Conservation (phyloP, 2,797 vertebrate genomes). For the Todus mexicanus region DNA sequence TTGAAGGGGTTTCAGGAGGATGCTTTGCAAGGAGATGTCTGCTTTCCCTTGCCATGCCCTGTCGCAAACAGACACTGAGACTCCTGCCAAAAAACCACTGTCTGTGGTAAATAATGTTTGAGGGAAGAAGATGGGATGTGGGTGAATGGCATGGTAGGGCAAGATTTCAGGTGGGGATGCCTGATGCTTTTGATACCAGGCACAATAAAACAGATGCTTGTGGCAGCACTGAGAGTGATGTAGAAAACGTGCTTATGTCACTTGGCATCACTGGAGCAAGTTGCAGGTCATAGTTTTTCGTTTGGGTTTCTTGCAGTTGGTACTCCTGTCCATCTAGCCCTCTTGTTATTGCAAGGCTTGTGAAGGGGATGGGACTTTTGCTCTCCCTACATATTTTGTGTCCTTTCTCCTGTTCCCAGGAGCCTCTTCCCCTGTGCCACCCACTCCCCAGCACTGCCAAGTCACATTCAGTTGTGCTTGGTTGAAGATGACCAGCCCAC, state of each 20-base stretch:
- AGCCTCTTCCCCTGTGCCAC: background rate
- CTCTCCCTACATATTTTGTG: background rate
- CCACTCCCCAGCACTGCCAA: background rate
- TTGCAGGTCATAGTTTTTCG: background rate
- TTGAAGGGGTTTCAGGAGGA: conserved; percentile 47
- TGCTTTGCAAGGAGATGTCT: conserved; percentile 8
- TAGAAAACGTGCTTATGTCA: background rate
- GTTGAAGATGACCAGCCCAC: background rate
- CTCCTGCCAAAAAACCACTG: background rate
- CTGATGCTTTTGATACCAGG: background rate
- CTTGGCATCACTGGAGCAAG: background rate
- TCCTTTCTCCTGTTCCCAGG: background rate
- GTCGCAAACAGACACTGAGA: background rate
- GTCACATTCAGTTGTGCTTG: background rate
- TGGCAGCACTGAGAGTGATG: background rate
- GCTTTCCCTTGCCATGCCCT: background rate
- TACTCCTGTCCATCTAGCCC: background rate
- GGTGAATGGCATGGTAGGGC: background rate
- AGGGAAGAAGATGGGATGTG: background rate
- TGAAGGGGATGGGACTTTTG: background rate
- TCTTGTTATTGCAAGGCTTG: background rate
- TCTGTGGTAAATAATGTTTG: background rate
- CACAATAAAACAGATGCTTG: background rate
- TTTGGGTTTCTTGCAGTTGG: background rate
- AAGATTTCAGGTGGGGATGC: background rate